Evolutionary conservation across 2,888 invertebrate genomes (phyloP).

Genomic region (Lithophane semibrunnea): DNA sequence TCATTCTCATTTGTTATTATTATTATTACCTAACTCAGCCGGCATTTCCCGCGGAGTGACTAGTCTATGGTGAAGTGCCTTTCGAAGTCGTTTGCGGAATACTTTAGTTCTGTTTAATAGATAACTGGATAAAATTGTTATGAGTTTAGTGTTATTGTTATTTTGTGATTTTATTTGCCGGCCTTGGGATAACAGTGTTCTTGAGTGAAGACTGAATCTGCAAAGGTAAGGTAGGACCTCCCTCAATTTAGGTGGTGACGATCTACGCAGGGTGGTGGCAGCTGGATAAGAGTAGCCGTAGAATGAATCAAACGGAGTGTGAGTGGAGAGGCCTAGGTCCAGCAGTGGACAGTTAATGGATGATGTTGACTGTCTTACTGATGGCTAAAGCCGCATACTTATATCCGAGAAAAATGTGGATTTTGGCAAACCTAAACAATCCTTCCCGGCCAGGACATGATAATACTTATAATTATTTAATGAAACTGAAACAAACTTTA

Average conservation of each 20-base stretch:
- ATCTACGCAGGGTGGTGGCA: neutral
- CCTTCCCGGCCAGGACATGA: neutral
- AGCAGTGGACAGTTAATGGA: neutral
- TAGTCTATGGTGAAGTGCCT: slow-evolving; percentile 27
- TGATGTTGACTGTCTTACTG: neutral
- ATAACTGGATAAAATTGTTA: slow-evolving; percentile 4
- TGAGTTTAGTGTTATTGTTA: slow-evolving; percentile 8
- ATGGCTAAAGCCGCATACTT: neutral
- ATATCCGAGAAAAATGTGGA: neutral
- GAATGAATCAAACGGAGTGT: neutral
- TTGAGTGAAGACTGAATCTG: neutral
- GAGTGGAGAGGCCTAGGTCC: neutral
- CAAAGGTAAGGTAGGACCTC: slow-evolving; percentile 5
- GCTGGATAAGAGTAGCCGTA: neutral
- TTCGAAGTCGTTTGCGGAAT: neutral
- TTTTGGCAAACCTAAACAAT: neutral
- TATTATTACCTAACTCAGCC: neutral
- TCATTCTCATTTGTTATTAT: slow-evolving; percentile 38
- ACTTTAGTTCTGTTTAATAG: neutral
- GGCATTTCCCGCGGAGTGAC: slow-evolving; percentile 17
- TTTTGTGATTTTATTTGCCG: slow-evolving; percentile 14
- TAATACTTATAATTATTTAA: slow-evolving; percentile 14
- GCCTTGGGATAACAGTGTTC: neutral
- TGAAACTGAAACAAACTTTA: slow-evolving; percentile 1
- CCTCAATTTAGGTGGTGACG: neutral